Conservation (phyloP, 2,888 invertebrate genomes). For the Blera fallax region DNA sequence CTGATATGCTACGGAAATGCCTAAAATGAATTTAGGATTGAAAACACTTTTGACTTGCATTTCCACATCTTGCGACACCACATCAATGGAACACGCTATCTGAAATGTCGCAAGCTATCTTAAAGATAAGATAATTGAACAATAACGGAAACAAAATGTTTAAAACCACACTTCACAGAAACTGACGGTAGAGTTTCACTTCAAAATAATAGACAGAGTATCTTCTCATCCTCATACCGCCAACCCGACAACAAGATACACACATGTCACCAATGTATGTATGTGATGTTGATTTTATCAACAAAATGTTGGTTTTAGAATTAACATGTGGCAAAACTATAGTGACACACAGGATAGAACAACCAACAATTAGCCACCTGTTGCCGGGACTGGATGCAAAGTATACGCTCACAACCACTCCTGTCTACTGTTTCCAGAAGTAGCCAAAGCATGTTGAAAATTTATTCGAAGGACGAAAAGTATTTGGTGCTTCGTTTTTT, state of each 20-base stretch:
- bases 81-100: no score
- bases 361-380: constrained; percentile 18
- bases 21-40: no score
- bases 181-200: no score
- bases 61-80: no score
- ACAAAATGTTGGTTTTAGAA: constrained; percentile 2
- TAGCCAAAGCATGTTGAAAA: not conserved
- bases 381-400: not conserved
- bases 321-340: not conserved
- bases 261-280: not conserved
- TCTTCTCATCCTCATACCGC: not conserved
- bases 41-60: no score
- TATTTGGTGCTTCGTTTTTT: no score
- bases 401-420: not conserved
- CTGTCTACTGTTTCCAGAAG: not conserved
- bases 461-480: not conserved
- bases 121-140: no score
- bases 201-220: not conserved
- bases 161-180: not conserved
- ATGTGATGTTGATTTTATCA: not conserved
- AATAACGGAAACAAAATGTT: not conserved
- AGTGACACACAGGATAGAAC: not conserved
- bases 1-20: no score
- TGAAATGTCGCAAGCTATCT: no score
- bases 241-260: not conserved